Evolutionary conservation across 2,888 invertebrate species (phyloP).

Genomic region (Ischnura elegans): DNA sequence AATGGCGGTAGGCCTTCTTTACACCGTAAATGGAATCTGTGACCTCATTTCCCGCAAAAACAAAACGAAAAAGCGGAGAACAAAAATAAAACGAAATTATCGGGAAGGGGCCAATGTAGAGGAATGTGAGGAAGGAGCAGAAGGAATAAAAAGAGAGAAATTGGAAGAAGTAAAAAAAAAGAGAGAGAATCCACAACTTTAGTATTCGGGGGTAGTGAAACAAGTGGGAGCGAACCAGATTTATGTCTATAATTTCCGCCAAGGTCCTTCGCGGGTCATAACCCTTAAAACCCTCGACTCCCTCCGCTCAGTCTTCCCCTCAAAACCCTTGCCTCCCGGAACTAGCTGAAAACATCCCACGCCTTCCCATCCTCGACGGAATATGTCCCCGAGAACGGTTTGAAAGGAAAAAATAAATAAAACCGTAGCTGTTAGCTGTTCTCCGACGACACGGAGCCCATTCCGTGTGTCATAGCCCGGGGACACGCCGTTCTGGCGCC

Average conservation of each 20-base stretch:
- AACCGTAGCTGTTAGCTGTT: background rate
- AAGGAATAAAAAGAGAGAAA: background rate
- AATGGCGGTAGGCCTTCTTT: background rate
- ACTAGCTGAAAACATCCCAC: background rate
- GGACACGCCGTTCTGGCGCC: background rate
- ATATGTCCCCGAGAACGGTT: background rate
- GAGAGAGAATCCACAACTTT: background rate
- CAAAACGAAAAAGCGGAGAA: background rate
- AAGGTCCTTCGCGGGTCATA: conserved; percentile 41
- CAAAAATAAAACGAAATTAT: background rate
- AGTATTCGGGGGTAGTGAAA: background rate
- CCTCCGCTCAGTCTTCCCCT: background rate
- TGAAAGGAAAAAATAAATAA: background rate
- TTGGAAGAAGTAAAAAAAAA: background rate
- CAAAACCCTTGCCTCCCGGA: background rate
- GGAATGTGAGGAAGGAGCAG: background rate
- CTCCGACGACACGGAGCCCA: background rate
- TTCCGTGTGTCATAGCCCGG: background rate
- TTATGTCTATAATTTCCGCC: conserved; percentile 48
- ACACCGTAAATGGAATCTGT: background rate
- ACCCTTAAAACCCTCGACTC: background rate
- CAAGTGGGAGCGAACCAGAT: conserved; percentile 35
- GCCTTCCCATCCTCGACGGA: background rate
- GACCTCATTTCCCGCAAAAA: background rate
- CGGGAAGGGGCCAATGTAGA: background rate